Percentiles rank a stretch among this genome's conserved stretches.
These are phyloP conservation scores for Manis javanica DNA, from an alignment of 2,797 vertebrate species.

Conservation along the genomic window DNA sequence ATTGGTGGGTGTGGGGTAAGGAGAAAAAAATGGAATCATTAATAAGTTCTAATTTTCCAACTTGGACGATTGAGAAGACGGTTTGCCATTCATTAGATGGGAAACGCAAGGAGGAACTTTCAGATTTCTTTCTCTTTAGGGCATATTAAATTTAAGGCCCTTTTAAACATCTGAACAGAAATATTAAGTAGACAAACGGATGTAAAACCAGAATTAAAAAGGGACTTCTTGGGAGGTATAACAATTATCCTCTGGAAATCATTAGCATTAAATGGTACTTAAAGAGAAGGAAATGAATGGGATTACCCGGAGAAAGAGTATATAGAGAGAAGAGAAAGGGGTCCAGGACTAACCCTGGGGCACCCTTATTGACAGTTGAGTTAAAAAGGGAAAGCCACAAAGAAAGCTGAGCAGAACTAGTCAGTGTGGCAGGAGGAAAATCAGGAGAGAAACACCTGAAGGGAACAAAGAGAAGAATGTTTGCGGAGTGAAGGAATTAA, in stretches of 20 bases:
- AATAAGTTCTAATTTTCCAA: not conserved
- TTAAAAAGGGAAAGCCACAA: not conserved
- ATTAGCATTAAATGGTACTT: not conserved
- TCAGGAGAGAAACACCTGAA: not conserved
- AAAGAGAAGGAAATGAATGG: not conserved
- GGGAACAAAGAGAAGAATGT: not conserved
- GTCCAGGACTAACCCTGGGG: not conserved
- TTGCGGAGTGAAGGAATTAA: not conserved
- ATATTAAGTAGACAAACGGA: not conserved
- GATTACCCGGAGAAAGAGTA: not conserved
- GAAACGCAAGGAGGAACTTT: not conserved
- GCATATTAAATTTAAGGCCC: not conserved
- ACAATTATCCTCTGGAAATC: not conserved
- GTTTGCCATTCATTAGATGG: not conserved
- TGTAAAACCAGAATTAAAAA: not conserved
- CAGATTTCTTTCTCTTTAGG: not conserved
- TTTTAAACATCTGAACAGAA: not conserved
- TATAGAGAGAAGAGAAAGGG: not conserved
- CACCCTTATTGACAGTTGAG: not conserved
- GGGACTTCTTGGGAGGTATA: not conserved
- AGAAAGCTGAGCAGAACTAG: not conserved
- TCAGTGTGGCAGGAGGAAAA: not conserved
- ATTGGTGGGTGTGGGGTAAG: not conserved
- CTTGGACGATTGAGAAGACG: not conserved
- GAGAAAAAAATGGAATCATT: not conserved